Conservation (phyloP, 1,140 invertebrate species). For the Pomacea maculata region DNA sequence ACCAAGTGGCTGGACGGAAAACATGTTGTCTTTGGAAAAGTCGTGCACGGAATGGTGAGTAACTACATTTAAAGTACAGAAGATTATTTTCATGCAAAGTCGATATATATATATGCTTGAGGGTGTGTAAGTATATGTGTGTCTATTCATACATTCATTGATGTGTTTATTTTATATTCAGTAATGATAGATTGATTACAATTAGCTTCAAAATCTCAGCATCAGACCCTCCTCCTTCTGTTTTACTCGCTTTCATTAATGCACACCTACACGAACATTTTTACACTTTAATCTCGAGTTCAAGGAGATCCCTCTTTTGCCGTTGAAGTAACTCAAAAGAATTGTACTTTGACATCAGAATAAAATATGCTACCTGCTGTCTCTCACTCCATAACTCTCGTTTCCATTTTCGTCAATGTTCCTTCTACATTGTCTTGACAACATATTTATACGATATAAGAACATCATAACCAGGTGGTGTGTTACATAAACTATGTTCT, state of each 20-base stretch:
- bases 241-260: neutral
- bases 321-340: too few species aligned
- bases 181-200: neutral
- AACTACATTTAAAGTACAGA: neutral
- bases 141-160: too few species aligned
- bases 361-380: too few species aligned
- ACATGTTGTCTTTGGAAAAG: constrained; percentile 94
- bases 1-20: constrained; percentile 91
- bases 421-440: neutral
- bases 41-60: constrained; percentile 61
- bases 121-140: neutral
- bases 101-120: neutral
- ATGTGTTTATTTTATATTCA: neutral
- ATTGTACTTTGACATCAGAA: too few species aligned
- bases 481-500: neutral
- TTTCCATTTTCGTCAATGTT: too few species aligned
- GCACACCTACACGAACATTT: neutral
- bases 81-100: too few species aligned
- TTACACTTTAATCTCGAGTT: neutral
- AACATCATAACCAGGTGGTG: neutral
- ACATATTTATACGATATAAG: neutral
- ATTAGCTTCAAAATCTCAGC: constrained; percentile 33
- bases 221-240: neutral
- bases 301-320: too few species aligned
- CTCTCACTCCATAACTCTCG: too few species aligned